Conservation (phyloP, 2,113 vertebrate genomes). For the Canis aureus region DNA sequence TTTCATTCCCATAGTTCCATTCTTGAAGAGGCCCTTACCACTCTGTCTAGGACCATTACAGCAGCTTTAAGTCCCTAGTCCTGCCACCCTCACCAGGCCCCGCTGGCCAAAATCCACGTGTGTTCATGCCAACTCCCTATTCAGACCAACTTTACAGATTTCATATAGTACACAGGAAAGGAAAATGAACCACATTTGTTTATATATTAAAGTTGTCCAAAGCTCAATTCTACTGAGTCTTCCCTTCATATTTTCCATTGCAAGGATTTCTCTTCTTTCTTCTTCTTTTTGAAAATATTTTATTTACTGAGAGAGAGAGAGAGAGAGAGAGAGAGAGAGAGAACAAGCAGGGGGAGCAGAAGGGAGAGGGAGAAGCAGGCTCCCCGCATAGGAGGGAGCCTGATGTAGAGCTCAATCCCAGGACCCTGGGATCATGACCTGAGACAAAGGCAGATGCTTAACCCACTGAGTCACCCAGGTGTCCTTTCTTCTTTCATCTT, state of each 20-base stretch:
- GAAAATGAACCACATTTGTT: background rate
- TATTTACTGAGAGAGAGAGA: no score
- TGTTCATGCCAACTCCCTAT: background rate
- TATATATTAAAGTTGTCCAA: slow-evolving; percentile 24
- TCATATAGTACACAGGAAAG: background rate
- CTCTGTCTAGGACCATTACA: background rate
- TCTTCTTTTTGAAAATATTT: background rate
- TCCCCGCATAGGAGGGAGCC: no score
- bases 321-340: no score
- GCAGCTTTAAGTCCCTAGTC: background rate
- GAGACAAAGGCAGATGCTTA: no score
- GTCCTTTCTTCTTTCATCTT: background rate
- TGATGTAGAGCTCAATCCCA: no score
- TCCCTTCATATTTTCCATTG: background rate
- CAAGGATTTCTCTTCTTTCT: background rate
- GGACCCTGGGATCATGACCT: no score
- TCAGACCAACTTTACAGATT: slow-evolving; percentile 13
- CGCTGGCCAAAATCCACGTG: background rate
- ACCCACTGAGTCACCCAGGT: no score
- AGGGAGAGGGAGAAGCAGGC: no score
- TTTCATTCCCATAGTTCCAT: background rate
- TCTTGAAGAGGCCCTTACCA: background rate
- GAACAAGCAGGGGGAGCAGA: no score
- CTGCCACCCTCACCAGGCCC: background rate
- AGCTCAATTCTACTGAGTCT: slow-evolving; percentile 25